Conservation (phyloP, 2,888 invertebrate species). For the Halictus quadricinctus region DNA sequence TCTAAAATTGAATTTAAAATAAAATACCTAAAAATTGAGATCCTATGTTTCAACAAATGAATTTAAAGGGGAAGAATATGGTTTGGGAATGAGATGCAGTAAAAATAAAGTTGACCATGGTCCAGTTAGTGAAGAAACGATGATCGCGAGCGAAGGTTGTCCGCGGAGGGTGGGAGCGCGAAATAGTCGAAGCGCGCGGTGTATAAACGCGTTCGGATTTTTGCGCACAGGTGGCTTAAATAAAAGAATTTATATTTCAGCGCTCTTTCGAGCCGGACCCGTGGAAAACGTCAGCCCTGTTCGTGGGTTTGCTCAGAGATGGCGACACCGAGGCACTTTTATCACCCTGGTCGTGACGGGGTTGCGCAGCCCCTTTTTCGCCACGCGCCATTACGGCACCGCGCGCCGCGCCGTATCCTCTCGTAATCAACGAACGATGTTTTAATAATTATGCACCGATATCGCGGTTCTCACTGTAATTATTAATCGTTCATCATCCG, state of each 20-base stretch:
- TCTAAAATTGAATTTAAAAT: too few species aligned
- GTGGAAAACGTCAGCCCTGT: conserved; percentile 62
- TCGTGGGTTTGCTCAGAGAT: conserved; percentile 73
- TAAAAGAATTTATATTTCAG: conserved; percentile 51
- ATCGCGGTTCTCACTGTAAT: conserved; percentile 10
- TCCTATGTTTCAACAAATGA: not conserved
- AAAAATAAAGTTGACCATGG: not conserved
- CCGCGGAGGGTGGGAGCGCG: not conserved
- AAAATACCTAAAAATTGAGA: too few species aligned
- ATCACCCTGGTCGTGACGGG: conserved; percentile 42
- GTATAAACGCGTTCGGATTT: conserved; percentile 29
- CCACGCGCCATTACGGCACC: conserved; percentile 63
- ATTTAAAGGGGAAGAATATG: not conserved
- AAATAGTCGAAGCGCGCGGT: not conserved
- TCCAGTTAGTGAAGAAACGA: not conserved
- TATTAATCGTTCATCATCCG: conserved; percentile 31
- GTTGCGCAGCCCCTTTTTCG: conserved; percentile 56
- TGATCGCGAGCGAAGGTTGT: not conserved
- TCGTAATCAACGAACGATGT: conserved; percentile 43
- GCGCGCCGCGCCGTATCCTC: conserved; percentile 21
- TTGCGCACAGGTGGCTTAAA: conserved; percentile 39
- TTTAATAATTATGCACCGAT: conserved; percentile 42
- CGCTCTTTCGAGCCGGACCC: conserved; percentile 43
- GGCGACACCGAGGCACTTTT: conserved; percentile 75
- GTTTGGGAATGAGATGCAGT: not conserved